Evolutionary conservation across 2,113 vertebrate genomes (phyloP).

Genomic region (Elgaria multicarinata): DNA sequence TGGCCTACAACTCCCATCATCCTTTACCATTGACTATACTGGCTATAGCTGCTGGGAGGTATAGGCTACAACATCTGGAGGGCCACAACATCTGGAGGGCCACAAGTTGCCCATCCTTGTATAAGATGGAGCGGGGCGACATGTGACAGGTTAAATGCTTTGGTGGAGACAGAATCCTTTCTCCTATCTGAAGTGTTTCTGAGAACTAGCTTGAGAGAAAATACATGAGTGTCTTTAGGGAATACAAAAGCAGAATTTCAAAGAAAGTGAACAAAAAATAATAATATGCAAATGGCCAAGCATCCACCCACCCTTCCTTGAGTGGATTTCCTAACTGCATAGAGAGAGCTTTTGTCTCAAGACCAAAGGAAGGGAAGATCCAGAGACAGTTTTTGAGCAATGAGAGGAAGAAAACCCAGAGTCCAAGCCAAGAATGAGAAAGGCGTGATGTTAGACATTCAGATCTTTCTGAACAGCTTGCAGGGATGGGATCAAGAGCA

Average conservation of each 20-base stretch:
- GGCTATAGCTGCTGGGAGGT: too few relatives aligned
- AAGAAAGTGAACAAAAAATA: not conserved
- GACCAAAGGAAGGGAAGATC: not conserved
- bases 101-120: not conserved
- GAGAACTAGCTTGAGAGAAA: not conserved
- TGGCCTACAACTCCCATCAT: too few relatives aligned
- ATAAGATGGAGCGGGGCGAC: not conserved
- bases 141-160: not conserved
- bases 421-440: not conserved
- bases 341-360: not conserved
- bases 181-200: rapidly evolving
- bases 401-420: not conserved
- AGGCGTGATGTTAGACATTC: not conserved
- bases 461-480: not conserved
- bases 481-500: rapidly evolving
- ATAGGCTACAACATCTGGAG: too few relatives aligned
- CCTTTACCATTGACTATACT: too few relatives aligned
- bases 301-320: not conserved
- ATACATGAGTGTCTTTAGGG: not conserved
- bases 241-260: not conserved
- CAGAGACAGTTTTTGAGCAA: not conserved
- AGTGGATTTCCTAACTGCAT: slow-evolving; percentile 37
- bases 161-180: not conserved
- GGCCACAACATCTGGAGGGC: too few relatives aligned
- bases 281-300: not conserved